These are phyloP conservation scores for Eupithecia exiguata DNA, from an alignment of 2,888 invertebrate genomes.

Conservation along the genomic window DNA sequence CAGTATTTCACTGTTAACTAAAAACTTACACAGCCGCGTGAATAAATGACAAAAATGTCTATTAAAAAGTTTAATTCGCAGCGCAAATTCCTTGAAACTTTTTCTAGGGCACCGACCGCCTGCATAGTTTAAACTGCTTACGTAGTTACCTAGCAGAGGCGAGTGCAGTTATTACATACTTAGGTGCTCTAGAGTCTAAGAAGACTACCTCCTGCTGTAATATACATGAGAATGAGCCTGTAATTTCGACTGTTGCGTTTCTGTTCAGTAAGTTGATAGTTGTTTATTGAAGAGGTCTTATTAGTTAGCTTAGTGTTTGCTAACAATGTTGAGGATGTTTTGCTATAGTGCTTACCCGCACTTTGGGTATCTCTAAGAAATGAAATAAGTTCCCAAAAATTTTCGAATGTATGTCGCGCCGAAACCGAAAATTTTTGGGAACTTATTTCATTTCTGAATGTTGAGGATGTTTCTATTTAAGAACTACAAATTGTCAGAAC, in stretches of 20 bases:
- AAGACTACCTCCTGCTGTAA: background rate
- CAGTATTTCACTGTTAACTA: slow-evolving; percentile 27
- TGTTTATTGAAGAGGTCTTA: slow-evolving; percentile 1
- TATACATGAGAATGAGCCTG: slow-evolving; percentile 9
- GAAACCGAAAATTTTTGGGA: too few species aligned
- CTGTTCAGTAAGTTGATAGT: slow-evolving; percentile 1
- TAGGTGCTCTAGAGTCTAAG: slow-evolving; percentile 38
- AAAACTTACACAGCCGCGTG: slow-evolving; percentile 37
- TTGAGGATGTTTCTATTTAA: background rate
- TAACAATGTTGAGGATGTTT: background rate
- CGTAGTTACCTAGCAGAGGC: slow-evolving; percentile 40
- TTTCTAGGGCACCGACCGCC: slow-evolving; percentile 44
- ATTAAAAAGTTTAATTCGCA: slow-evolving; percentile 51
- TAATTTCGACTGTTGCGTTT: slow-evolving; percentile 2
- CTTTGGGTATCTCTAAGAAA: too few species aligned
- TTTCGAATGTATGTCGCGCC: too few species aligned
- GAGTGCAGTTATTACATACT: slow-evolving; percentile 60
- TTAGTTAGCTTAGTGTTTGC: background rate
- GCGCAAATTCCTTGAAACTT: slow-evolving; percentile 51
- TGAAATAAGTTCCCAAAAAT: too few species aligned
- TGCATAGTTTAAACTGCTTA: slow-evolving; percentile 54
- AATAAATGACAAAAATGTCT: slow-evolving; percentile 47
- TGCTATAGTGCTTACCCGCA: too few species aligned
- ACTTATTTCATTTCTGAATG: too few species aligned
- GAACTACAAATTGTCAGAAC: background rate